Evolutionary conservation across 2,888 invertebrate genomes (phyloP), one percentile per base, ranked within the genome.

Genomic region (Acanthococcus lagerstroemiae): DNA sequence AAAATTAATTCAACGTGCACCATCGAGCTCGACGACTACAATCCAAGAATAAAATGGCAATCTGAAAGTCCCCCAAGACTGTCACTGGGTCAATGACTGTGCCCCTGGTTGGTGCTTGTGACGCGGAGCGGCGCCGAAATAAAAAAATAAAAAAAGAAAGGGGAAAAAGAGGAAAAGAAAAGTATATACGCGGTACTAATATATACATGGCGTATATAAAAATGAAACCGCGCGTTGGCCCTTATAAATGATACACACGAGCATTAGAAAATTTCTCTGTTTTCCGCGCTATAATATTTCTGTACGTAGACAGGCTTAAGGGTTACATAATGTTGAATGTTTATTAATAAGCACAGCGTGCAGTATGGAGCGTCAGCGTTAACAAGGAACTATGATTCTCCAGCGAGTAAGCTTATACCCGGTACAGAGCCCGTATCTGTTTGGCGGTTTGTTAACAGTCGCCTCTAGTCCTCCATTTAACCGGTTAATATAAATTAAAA

Each of bases 401-500:
- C 37, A 44, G 58, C 58, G 58, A 22, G 58, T 58, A 58, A 58
- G 45, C 45, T 45, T 58, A n/a, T 44, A 44, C 45, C 58, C 30
- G 45, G 45, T 58, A 44, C 45, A 58, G 37, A 44, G 25, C 44
- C 44, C 44, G 45, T 45, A 58, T 45, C 37, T 58, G 45, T 45
- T 25, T 45, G 45, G 44, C 45, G 37, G 37, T 37, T 37, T 37
- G 37, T 37, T 37, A 37, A 58, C 12, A 58, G 58, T 37, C 22
- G 25, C 45, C 58, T 44, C 58, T 57, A 58, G 58, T 45, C 45
- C 45, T 15, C 58, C 45, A 45, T 58, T 58, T 58, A 58, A 58
- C 58, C 58, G 58, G 58, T 58, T 58, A 58, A 58, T 58, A 58
- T 58, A 58, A 58, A 58, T 58, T 58, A 58, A 58, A 58, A 45